Percentiles rank a stretch among this genome's conserved stretches.
phyloP scores from a whole-genome alignment of 2,797 vertebrate species.

The Pangasius sanitwongsei region DNA sequence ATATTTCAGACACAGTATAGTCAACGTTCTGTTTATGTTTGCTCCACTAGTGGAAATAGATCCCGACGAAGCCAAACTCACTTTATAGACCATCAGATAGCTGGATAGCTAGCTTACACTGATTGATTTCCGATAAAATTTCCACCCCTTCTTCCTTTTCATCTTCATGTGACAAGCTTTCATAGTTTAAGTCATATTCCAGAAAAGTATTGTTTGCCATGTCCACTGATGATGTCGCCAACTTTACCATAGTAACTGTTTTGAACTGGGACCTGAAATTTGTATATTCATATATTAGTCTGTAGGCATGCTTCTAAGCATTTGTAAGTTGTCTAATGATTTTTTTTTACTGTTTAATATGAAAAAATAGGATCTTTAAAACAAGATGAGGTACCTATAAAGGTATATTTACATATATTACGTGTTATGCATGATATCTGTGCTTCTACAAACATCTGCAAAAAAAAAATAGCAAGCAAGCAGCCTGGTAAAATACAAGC shows the following conservation, averaged over 20 bases:
- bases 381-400: neutral
- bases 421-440: neutral
- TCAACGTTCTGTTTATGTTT: no score
- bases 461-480: neutral
- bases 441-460: neutral
- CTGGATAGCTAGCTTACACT: neutral
- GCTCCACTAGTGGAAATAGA: no score
- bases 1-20: no score
- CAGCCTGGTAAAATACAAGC: neutral
- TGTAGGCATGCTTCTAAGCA: neutral
- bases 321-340: neutral
- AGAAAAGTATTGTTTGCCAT: neutral
- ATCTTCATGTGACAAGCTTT: neutral
- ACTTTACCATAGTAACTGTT: neutral
- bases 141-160: neutral
- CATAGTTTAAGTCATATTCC: neutral
- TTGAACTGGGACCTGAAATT: neutral
- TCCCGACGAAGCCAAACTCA: neutral
- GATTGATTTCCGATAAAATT: neutral
- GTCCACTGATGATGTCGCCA: neutral
- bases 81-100: neutral
- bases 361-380: neutral
- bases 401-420: neutral
- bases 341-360: neutral
- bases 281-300: neutral